Conservation (phyloP, 1,140 invertebrate genomes). For the Neodiprion virginianus region DNA sequence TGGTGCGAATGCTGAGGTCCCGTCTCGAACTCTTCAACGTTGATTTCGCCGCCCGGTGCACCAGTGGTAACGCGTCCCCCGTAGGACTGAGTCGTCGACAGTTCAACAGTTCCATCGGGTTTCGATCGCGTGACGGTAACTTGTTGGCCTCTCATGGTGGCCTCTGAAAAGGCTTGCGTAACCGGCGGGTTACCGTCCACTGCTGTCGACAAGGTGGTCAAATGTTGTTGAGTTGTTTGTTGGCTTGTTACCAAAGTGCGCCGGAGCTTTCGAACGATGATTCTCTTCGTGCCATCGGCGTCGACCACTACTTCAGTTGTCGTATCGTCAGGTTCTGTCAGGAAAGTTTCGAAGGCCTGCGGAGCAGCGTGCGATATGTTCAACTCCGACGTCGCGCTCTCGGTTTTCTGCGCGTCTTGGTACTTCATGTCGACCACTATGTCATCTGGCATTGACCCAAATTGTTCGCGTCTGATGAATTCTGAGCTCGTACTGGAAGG, state of each 20-base stretch:
- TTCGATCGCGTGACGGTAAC: slow-evolving; percentile 67
- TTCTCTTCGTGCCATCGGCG: slow-evolving; percentile 80
- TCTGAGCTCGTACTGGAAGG: slow-evolving; percentile 62
- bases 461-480: slow-evolving; percentile 25
- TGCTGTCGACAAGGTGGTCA: slow-evolving; percentile 49
- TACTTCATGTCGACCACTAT: slow-evolving; percentile 79
- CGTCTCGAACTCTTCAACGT: slow-evolving; percentile 70
- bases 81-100: slow-evolving; percentile 67
- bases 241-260: slow-evolving; percentile 57
- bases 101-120: slow-evolving; percentile 69
- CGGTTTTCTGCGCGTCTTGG: slow-evolving; percentile 60
- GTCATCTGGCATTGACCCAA: slow-evolving; percentile 49
- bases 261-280: slow-evolving; percentile 73
- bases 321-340: slow-evolving; percentile 79
- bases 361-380: slow-evolving; percentile 72
- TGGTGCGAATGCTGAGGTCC: slow-evolving; percentile 64
- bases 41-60: slow-evolving; percentile 66
- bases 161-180: slow-evolving; percentile 70
- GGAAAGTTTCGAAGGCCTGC: slow-evolving; percentile 79
- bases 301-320: slow-evolving; percentile 81
- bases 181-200: slow-evolving; percentile 57
- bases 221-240: slow-evolving; percentile 58
- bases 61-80: slow-evolving; percentile 69
- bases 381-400: slow-evolving; percentile 65
- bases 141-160: slow-evolving; percentile 69